Evolutionary conservation across 2,797 vertebrate genomes (phyloP), one percentile per base, ranked within the genome.

Genomic region (Aldrovandia affinis): DNA sequence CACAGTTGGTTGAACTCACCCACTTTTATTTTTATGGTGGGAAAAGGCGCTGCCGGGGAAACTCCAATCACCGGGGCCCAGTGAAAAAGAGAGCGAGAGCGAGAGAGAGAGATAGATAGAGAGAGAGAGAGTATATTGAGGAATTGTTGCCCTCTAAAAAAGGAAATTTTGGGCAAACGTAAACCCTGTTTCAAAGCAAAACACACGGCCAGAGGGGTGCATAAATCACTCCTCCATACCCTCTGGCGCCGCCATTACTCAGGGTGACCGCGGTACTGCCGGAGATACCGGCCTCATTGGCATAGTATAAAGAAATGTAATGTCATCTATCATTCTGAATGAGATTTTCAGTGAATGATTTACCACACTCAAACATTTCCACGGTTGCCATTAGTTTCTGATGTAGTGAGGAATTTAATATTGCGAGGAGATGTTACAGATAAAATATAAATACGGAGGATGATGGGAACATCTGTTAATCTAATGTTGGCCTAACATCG

Each of bases 281-380:
- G 73, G 68, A 73, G 68, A 77, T 44, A 20, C 39, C 42, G 25
- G 73, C 20, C 42, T 77, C 73, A 77, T 77, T 77, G 73, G 73
- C 42, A 77, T 77, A 77, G 73, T 77, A 77, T 77, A 47, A 77
- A 77, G 44, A 70, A 70, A 70, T 39, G 22, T 47, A 44, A 77
- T 77, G 73, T 28, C 42, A 77, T 77, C 42, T 77, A 77, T 77
- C 73, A 77, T 77, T 77, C 39, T 47, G 73, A 77, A 77, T 77
- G 73, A 47, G 73, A 44, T 44, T 47, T 77, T n/a, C 42, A 77
- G 42, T 77, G 73, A 77, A 47, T 77, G 39, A 47, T 77, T 77
- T 77, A 12, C 73, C 42, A 28, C 25, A n/a, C 73, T 44, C 39
- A 77, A 44, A 47, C 20, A n/a, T 47, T 47, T 77, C 25, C 73